Evolutionary conservation across 2,113 vertebrate genomes (phyloP).

Genomic region (Heliornis fulica): DNA sequence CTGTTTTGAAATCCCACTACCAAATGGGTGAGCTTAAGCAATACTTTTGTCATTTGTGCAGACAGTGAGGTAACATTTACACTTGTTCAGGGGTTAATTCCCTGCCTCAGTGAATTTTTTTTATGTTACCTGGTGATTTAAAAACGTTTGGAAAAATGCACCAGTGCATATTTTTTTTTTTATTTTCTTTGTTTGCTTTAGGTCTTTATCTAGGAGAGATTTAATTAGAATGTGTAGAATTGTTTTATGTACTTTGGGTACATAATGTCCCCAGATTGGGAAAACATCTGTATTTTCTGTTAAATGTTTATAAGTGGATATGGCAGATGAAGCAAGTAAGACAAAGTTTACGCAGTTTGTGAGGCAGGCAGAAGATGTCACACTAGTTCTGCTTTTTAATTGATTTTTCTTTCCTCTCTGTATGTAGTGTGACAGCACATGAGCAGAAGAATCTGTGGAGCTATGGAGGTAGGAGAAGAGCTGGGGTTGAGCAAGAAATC

Average conservation of each 20-base stretch:
- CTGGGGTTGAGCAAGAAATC: background rate
- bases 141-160: background rate
- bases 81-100: background rate
- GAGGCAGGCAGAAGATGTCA: background rate
- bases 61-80: background rate
- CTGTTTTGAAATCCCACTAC: background rate
- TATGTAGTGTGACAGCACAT: background rate
- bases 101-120: background rate
- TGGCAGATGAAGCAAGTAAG: background rate
- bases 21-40: background rate
- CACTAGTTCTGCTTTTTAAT: background rate
- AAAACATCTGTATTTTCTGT: background rate
- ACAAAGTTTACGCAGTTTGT: background rate
- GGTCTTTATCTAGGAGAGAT: background rate
- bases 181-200: background rate
- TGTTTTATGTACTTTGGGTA: background rate
- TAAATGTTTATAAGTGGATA: background rate
- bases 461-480: background rate
- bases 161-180: background rate
- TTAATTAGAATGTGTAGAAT: background rate
- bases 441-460: background rate
- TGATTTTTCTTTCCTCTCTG: background rate
- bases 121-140: background rate
- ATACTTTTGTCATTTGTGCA: background rate
- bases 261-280: background rate